These are phyloP conservation scores for Ericerus pela DNA, from an alignment of 1,140 invertebrate species.

Conservation along the genomic window DNA sequence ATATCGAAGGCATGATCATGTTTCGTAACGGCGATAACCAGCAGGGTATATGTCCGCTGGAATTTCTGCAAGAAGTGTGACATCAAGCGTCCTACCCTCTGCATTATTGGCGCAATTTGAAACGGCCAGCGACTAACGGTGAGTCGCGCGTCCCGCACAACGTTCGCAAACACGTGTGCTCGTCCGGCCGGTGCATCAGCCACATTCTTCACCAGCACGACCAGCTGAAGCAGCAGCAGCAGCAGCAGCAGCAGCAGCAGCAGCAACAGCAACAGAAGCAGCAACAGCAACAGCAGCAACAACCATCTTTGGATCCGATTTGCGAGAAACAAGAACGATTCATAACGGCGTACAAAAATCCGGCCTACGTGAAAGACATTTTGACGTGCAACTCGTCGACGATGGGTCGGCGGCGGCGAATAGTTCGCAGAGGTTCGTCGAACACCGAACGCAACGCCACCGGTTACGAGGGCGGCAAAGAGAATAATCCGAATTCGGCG, in stretches of 20 bases:
- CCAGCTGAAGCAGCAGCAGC: neutral
- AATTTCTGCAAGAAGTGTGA: slow-evolving; percentile 74
- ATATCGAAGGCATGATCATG: slow-evolving; percentile 80
- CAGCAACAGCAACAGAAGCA: neutral
- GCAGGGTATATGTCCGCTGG: slow-evolving; percentile 64
- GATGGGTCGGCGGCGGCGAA: neutral
- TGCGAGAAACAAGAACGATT: neutral
- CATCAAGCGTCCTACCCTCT: slow-evolving; percentile 31
- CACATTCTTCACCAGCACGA: slow-evolving; percentile 14
- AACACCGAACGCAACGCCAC: neutral
- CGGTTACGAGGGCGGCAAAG: neutral
- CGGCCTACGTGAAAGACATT: slow-evolving; percentile 6
- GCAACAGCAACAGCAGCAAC: neutral
- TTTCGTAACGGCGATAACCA: slow-evolving; percentile 77
- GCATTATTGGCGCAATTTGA: neutral
- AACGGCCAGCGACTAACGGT: neutral
- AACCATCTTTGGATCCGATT: too few species aligned
- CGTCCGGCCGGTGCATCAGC: slow-evolving; percentile 8
- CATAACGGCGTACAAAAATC: neutral
- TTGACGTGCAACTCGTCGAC: neutral
- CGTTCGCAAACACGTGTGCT: neutral
- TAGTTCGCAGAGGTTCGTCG: neutral
- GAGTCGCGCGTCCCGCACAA: neutral
- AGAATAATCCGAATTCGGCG: too few species aligned
- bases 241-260: neutral